Evolutionary conservation across 2,113 vertebrate genomes (phyloP).

Genomic region (Thunnus thynnus): DNA sequence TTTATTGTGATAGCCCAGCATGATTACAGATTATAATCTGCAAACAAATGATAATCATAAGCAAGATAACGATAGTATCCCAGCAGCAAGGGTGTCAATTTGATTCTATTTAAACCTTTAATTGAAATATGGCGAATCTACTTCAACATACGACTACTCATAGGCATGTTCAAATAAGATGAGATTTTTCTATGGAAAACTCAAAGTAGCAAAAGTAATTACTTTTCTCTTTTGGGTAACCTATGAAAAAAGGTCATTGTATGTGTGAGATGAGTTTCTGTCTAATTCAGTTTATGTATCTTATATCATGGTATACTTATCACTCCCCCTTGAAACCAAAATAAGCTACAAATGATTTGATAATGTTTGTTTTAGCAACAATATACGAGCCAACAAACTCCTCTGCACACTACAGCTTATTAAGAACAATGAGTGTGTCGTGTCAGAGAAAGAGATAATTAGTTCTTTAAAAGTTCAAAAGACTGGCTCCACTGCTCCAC

Average conservation of each 20-base stretch:
- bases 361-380: slow-evolving; percentile 45
- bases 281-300: slow-evolving; percentile 46
- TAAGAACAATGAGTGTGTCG: slow-evolving; percentile 53
- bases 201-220: slow-evolving; percentile 67
- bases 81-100: neutral
- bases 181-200: slow-evolving; percentile 39
- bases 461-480: slow-evolving; percentile 58
- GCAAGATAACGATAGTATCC: neutral
- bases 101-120: neutral
- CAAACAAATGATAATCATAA: neutral
- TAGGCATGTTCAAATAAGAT: slow-evolving; percentile 48
- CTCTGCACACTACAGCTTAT: slow-evolving; percentile 43
- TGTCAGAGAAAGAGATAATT: slow-evolving; percentile 50
- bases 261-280: slow-evolving; percentile 23
- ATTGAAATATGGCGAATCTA: slow-evolving; percentile 2
- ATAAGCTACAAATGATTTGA: slow-evolving; percentile 31
- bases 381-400: slow-evolving; percentile 20
- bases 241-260: slow-evolving; percentile 62
- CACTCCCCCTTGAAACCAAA: slow-evolving; percentile 7
- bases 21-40: neutral
- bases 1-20: neutral
- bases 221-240: slow-evolving; percentile 66
- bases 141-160: slow-evolving; percentile 32
- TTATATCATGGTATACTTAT: slow-evolving; percentile 13
- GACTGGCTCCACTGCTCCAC: slow-evolving; percentile 39